These are phyloP conservation scores for Forficula auricularia DNA, from an alignment of 1,140 invertebrate genomes.

Conservation along the genomic window DNA sequence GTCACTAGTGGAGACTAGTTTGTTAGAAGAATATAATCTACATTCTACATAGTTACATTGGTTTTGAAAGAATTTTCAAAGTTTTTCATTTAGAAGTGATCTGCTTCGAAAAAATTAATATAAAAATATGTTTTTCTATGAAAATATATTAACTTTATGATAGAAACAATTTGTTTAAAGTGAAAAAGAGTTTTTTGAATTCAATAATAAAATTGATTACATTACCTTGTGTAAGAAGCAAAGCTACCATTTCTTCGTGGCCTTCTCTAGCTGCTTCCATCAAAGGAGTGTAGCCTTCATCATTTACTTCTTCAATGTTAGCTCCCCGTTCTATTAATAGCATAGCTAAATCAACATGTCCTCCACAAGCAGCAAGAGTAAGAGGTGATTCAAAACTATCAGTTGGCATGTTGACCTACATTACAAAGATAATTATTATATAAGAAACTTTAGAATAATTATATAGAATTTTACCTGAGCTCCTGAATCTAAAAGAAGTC, in stretches of 20 bases:
- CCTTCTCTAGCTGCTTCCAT: constrained; percentile 97
- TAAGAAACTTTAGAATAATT: constrained; percentile 4
- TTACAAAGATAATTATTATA: constrained; percentile 8
- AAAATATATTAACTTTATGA: too few species aligned
- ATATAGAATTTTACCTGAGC: constrained; percentile 52
- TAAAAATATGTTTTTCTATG: too few species aligned
- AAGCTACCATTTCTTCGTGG: constrained; percentile 93
- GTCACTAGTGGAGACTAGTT: too few species aligned
- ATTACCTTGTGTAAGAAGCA: constrained; percentile 76
- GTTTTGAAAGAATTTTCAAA: too few species aligned
- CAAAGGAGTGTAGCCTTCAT: constrained; percentile 98
- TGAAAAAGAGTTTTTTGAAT: too few species aligned
- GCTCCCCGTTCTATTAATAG: constrained; percentile 89
- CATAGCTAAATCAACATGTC: constrained; percentile 91
- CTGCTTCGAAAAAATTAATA: too few species aligned
- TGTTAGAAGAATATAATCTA: too few species aligned
- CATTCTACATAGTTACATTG: too few species aligned
- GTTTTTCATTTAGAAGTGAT: too few species aligned
- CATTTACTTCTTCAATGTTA: constrained; percentile 97
- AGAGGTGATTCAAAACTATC: constrained; percentile 98
- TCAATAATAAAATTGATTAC: too few species aligned
- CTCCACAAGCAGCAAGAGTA: constrained; percentile 93
- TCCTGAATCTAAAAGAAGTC: constrained; percentile 83
- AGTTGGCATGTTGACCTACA: constrained; percentile 89
- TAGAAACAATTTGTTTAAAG: too few species aligned